A percentile compares a stretch with the other conserved stretches of the same genome.
These are phyloP conservation scores for Hucho hucho DNA, from an alignment of 2,113 vertebrate genomes.

Conservation along the genomic window DNA sequence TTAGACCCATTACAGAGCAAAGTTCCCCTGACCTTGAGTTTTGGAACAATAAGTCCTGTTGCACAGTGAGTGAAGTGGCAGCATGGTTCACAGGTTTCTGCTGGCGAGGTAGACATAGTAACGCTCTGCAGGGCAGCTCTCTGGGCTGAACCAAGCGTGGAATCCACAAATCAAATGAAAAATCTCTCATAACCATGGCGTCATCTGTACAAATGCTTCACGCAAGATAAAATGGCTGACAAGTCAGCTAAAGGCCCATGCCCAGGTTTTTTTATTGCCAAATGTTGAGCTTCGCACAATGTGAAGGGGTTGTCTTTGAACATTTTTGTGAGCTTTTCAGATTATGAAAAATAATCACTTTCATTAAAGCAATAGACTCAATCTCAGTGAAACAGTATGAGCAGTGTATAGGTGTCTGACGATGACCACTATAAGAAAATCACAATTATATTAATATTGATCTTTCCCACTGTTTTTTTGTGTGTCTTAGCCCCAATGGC, in stretches of 20 bases:
- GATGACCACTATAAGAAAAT: too few species aligned
- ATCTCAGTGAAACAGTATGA: too few species aligned
- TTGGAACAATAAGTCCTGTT: slow-evolving; percentile 18
- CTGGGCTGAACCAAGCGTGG: slow-evolving; percentile 16
- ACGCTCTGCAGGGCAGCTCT: slow-evolving; percentile 21
- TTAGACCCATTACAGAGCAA: slow-evolving; percentile 3
- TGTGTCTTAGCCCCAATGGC: neutral
- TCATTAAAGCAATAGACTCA: too few species aligned
- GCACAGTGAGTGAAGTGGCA: slow-evolving; percentile 23
- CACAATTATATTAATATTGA: too few species aligned
- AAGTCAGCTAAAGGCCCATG: slow-evolving; percentile 16
- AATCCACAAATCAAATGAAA: slow-evolving; percentile 51
- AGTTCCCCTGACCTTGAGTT: slow-evolving; percentile 43
- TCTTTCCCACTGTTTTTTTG: too few species aligned
- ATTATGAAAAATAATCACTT: neutral
- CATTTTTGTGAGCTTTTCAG: neutral
- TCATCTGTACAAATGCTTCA: slow-evolving; percentile 26
- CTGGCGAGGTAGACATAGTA: slow-evolving; percentile 32
- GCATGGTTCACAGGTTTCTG: slow-evolving; percentile 53
- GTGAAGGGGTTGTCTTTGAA: neutral
- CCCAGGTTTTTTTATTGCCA: slow-evolving; percentile 6
- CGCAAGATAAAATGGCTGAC: slow-evolving; percentile 28
- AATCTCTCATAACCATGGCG: slow-evolving; percentile 11
- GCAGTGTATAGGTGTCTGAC: too few species aligned
- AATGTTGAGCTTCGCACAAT: neutral